Conservation (phyloP, 2,888 invertebrate species). For the Cephus sareptanus region DNA sequence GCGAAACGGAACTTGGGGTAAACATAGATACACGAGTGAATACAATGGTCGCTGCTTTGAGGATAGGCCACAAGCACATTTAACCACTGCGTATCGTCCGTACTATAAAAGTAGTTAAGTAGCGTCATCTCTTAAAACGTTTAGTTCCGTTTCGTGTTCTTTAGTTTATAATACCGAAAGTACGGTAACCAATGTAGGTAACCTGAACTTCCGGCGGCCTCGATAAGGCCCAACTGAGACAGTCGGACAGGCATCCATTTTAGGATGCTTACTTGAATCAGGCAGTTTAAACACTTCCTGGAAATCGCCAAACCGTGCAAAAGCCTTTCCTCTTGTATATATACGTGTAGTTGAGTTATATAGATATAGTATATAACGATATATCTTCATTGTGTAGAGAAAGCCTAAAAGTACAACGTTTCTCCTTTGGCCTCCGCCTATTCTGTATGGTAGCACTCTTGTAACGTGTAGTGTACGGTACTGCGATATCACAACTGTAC, state of each 20-base stretch:
- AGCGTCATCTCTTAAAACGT: neutral
- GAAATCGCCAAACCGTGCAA: conserved; percentile 14
- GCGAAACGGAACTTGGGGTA: neutral
- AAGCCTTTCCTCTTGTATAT: neutral
- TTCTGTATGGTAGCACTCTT: neutral
- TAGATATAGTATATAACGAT: neutral
- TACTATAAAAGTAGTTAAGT: neutral
- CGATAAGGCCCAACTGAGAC: conserved; percentile 12
- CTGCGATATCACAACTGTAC: neutral
- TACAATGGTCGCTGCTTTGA: neutral
- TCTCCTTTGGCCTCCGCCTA: neutral
- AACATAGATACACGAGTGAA: neutral
- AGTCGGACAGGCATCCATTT: neutral
- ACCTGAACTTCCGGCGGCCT: conserved; percentile 19
- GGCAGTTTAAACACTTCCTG: conserved; percentile 13
- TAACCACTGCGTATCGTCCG: neutral
- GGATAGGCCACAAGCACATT: neutral
- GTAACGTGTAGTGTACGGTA: neutral
- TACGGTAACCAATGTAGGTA: neutral
- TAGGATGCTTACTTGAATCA: conserved; percentile 11
- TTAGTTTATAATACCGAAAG: neutral
- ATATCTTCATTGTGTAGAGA: neutral
- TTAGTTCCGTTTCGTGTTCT: neutral
- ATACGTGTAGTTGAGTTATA: neutral
- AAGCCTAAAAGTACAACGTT: neutral